Evolutionary conservation across 2,113 vertebrate species (phyloP).

Genomic region (Catharus fuscescens): DNA sequence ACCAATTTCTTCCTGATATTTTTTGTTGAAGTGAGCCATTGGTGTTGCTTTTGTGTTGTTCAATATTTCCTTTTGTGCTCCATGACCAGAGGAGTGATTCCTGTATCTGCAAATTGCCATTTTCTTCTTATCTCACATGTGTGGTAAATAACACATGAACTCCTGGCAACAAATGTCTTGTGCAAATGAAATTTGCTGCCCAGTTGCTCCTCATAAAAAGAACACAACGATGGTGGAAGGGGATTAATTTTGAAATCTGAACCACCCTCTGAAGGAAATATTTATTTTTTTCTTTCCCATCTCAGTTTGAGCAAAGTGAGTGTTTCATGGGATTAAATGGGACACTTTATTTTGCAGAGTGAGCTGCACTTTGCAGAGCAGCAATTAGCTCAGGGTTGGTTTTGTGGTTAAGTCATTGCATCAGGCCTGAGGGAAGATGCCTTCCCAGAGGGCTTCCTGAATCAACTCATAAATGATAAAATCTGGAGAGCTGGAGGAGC

Average conservation of each 20-base stretch:
- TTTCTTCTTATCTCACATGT: background rate
- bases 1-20: background rate
- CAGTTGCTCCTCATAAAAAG: background rate
- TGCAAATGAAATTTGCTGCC: background rate
- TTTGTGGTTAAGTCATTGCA: background rate
- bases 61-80: background rate
- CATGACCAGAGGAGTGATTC: background rate
- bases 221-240: accelerated
- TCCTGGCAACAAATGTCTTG: background rate
- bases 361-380: background rate
- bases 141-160: background rate
- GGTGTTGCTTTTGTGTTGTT: background rate
- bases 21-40: background rate
- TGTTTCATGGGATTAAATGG: background rate
- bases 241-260: background rate
- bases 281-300: background rate
- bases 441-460: background rate
- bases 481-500: background rate
- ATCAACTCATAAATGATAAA: background rate
- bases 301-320: background rate
- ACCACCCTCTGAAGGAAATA: background rate
- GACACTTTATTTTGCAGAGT: background rate
- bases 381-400: background rate
- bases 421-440: background rate
- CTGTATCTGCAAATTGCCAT: background rate